Percentiles rank a stretch among this genome's conserved stretches.
Conservation (phyloP, 2,113 vertebrate species). For the Gracilinanus agilis region DNA sequence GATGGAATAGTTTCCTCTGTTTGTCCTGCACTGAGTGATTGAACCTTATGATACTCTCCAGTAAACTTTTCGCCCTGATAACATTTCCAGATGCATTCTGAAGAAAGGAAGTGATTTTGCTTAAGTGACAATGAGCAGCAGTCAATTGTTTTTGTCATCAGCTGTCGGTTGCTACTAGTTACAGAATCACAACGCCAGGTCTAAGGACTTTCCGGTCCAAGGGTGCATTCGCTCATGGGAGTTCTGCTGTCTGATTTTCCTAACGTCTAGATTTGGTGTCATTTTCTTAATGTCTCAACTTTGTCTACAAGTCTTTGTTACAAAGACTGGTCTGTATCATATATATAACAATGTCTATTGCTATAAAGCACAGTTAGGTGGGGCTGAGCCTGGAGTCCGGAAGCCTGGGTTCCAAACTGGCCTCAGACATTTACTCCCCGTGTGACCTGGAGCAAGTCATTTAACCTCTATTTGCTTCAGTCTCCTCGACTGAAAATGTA, state of each 20-base stretch:
- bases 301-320: constrained; percentile 24
- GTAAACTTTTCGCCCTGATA: not conserved
- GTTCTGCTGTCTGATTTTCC: constrained; percentile 34
- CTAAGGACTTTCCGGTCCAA: constrained; percentile 58
- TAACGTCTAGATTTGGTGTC: not conserved
- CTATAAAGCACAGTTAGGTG: not conserved
- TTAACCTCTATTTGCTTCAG: not conserved
- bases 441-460: not conserved
- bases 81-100: constrained; percentile 70
- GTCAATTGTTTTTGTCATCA: constrained; percentile 70
- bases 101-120: constrained; percentile 82
- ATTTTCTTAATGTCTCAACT: constrained; percentile 17
- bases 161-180: constrained; percentile 42
- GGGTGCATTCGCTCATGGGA: constrained; percentile 35
- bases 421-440: not conserved
- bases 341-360: no score
- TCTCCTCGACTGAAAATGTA: not conserved
- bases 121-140: constrained; percentile 80
- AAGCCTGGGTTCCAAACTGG: not conserved
- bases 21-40: constrained; percentile 70
- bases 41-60: constrained; percentile 47
- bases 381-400: not conserved
- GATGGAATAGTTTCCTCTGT: constrained; percentile 80
- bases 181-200: constrained; percentile 18
- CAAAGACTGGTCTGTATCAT: not conserved